A percentile compares a stretch with the other conserved stretches of the same genome.
These are phyloP conservation scores for Oreochromis mossambicus DNA, from an alignment of 2,797 vertebrate genomes.

Conservation along the genomic window DNA sequence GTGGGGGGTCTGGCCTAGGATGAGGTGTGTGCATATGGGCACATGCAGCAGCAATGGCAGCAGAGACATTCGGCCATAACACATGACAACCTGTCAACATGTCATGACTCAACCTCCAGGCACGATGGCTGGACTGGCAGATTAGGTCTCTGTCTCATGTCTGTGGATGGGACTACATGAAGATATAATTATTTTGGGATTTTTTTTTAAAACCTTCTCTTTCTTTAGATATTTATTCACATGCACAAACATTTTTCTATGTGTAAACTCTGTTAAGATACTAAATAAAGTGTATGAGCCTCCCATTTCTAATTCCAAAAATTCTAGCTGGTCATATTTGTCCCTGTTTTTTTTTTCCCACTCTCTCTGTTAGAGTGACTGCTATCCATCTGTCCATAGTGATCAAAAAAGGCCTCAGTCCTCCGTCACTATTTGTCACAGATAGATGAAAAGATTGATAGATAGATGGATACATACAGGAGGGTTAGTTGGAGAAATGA, in stretches of 20 bases:
- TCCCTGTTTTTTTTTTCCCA: neutral
- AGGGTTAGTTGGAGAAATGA: neutral
- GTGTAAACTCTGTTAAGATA: neutral
- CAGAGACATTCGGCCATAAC: conserved; percentile 55
- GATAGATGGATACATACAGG: neutral
- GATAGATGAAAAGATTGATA: neutral
- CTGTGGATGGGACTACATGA: neutral
- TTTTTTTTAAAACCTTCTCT: neutral
- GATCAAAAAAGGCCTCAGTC: conserved; percentile 77
- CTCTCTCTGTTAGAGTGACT: conserved; percentile 68
- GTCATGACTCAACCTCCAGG: conserved; percentile 83
- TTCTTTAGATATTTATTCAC: neutral
- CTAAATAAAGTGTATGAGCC: neutral
- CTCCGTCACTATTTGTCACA: conserved; percentile 72
- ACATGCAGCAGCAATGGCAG: conserved; percentile 29
- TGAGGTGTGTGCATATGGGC: conserved; percentile 33
- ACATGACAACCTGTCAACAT: conserved; percentile 84
- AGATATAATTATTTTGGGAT: conserved; percentile 9
- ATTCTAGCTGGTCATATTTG: neutral
- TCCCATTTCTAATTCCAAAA: neutral
- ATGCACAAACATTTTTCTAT: neutral
- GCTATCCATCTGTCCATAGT: conserved; percentile 75
- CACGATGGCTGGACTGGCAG: conserved; percentile 55
- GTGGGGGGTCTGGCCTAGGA: conserved; percentile 26
- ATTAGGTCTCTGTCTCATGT: conserved; percentile 26